Evolutionary conservation across 1,140 invertebrate genomes (phyloP), one percentile per base, ranked within the genome.

Genomic region (Atta cephalotes): DNA sequence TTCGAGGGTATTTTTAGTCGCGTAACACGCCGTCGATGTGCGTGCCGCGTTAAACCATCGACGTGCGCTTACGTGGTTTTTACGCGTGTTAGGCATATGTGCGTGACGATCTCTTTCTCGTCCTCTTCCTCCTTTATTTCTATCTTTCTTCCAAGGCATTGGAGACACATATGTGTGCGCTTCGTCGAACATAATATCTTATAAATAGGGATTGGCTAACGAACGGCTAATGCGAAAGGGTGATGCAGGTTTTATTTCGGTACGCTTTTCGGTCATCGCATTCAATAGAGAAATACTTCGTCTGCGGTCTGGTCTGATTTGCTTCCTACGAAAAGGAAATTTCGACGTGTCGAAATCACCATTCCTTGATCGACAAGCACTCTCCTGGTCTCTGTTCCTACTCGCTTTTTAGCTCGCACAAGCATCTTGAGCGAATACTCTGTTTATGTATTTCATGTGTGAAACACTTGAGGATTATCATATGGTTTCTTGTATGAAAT

Each of bases 1-100:
- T 92, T 89, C 80, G 78, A 3, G 39, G 53, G 0, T 93, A 93
- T 93, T 93, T 93, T 93, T 93, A 93, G 89, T 71, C 68, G 68
- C 62, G 71, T 58, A 72, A 58, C 45, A 60, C 78, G 21, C 35
- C 56, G 56, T 60, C 70, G 66, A 85, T 80, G 74, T 77, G 74
- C 74, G 65, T 49, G 65, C 62, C 53, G n/a, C 63, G 87, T 90
- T 78, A 35, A 70, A 82, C 78, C 53, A 87, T 91, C 87, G 63
- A 71, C 84, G 60, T 84, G 66, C 82, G 63, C 58, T 31, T 31
- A 31, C 28, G 28, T 31, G n/a, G 56, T 79, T 66, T 88, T 87
- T 88, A 84, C 80, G 85, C 89, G 53, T 91, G 90, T 74, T 81
- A 62, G 79, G 56, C 90, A 90, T 85, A 89, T 91, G 90, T 85